Evolutionary conservation across 2,797 vertebrate species (phyloP).

Genomic region (Hemibagrus guttatus): DNA sequence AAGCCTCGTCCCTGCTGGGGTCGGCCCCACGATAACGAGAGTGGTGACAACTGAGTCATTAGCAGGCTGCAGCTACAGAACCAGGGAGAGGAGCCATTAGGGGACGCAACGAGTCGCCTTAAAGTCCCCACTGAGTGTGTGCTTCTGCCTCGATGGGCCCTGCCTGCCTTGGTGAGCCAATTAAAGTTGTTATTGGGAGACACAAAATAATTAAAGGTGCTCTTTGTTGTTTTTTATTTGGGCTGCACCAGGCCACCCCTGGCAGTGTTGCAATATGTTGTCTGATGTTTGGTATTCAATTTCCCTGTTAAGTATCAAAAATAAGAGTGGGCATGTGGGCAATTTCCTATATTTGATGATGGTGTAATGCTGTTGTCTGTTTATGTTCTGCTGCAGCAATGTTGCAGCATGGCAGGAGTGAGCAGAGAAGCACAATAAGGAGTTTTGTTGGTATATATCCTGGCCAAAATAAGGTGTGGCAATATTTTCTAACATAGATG

Average conservation of each 20-base stretch:
- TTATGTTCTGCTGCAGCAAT: constrained; percentile 41
- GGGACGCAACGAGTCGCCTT: constrained; percentile 68
- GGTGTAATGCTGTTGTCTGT: constrained; percentile 49
- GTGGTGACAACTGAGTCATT: constrained; percentile 69
- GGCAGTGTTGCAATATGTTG: constrained; percentile 69
- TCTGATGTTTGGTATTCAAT: constrained; percentile 69
- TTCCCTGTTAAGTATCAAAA: constrained; percentile 67
- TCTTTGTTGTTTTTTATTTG: constrained; percentile 72
- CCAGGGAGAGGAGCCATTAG: constrained; percentile 62
- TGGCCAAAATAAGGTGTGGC: constrained; percentile 32
- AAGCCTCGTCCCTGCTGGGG: constrained; percentile 71
- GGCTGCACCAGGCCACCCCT: constrained; percentile 55
- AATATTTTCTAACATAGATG: constrained; percentile 33
- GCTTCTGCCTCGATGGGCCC: constrained; percentile 61
- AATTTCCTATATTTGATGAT: constrained; percentile 46
- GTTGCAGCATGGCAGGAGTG: constrained; percentile 37
- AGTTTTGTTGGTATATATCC: constrained; percentile 51
- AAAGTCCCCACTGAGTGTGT: constrained; percentile 71
- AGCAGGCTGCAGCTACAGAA: constrained; percentile 63
- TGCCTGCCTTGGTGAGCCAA: constrained; percentile 73
- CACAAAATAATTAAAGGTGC: constrained; percentile 74
- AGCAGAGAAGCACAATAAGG: constrained; percentile 41
- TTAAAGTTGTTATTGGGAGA: constrained; percentile 76
- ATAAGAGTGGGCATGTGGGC: constrained; percentile 54
- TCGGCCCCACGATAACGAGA: constrained; percentile 59